A percentile compares a stretch with the other conserved stretches of the same genome.
phyloP scores from a whole-genome alignment of 2,797 vertebrate species.

The Tarsius wallacei region DNA sequence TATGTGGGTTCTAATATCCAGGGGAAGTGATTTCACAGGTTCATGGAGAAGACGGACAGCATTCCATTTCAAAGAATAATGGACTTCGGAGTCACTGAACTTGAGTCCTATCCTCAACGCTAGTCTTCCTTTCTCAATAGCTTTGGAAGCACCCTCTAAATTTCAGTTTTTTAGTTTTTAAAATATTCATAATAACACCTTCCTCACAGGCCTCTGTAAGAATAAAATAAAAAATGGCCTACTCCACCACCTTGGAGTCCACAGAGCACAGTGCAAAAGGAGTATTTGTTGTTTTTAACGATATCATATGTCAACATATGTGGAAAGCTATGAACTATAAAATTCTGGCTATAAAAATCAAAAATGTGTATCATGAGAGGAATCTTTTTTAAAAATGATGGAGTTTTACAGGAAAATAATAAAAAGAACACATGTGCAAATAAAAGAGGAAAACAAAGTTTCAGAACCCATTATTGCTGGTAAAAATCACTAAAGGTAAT shows the following conservation, averaged over 20 bases:
- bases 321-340: constrained; percentile 45
- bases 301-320: background rate
- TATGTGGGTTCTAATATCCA: background rate
- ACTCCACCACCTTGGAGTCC: background rate
- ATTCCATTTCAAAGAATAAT: background rate
- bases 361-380: background rate
- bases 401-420: constrained; percentile 46
- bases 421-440: constrained; percentile 16
- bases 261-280: background rate
- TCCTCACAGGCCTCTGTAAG: background rate
- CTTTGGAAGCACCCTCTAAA: background rate
- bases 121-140: background rate
- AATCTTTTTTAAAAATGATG: background rate
- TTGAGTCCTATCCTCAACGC: background rate
- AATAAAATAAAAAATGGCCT: background rate
- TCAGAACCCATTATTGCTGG: background rate
- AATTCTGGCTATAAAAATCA: constrained; percentile 47
- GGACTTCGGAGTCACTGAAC: background rate
- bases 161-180: constrained; percentile 35
- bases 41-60: background rate
- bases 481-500: background rate
- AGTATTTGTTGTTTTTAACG: constrained; percentile 39
- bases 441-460: constrained; percentile 64
- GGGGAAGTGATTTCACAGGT: background rate
- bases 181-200: background rate